These are phyloP conservation scores for Hydrozoanthus tunicans DNA, from an alignment of 64 coral and sea anemone species.

Conservation along the genomic window DNA sequence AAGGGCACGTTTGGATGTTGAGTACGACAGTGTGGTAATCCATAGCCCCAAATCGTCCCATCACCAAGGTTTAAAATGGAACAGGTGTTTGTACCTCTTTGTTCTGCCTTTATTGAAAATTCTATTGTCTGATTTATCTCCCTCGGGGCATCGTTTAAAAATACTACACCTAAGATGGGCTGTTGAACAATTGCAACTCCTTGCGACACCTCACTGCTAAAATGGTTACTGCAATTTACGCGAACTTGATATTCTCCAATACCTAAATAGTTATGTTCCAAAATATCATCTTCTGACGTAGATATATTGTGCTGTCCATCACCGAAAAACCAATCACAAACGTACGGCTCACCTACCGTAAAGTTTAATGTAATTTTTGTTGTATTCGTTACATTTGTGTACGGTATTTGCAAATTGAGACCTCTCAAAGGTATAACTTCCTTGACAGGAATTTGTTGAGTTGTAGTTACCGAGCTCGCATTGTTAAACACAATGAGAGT, in stretches of 20 bases:
- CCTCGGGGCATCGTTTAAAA: slow-evolving; percentile 41
- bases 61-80: slow-evolving; percentile 58
- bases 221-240: slow-evolving; percentile 63
- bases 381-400: slow-evolving; percentile 41
- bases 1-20: slow-evolving; percentile 21
- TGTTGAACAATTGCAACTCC: slow-evolving; percentile 21
- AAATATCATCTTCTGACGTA: slow-evolving; percentile 17
- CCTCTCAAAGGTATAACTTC: slow-evolving; percentile 23
- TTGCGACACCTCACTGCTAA: slow-evolving; percentile 3
- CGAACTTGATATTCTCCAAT: slow-evolving; percentile 29
- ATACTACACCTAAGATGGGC: slow-evolving; percentile 25
- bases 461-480: slow-evolving; percentile 16
- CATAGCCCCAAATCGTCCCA: slow-evolving; percentile 57
- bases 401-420: slow-evolving; percentile 7
- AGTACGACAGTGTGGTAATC: slow-evolving; percentile 7
- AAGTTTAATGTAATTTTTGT: slow-evolving; percentile 56
- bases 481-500: slow-evolving; percentile 59
- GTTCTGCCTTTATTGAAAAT: slow-evolving; percentile 32
- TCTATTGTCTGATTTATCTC: slow-evolving; percentile 32
- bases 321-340: slow-evolving; percentile 60
- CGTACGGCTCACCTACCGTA: slow-evolving; percentile 54
- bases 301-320: slow-evolving; percentile 52
- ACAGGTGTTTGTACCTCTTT: slow-evolving; percentile 74
- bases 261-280: slow-evolving; percentile 48
- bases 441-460: slow-evolving; percentile 1